Evolutionary conservation across 2,113 vertebrate species (phyloP), one percentile per base, ranked within the genome.

Genomic region (Oostethus manadensis): DNA sequence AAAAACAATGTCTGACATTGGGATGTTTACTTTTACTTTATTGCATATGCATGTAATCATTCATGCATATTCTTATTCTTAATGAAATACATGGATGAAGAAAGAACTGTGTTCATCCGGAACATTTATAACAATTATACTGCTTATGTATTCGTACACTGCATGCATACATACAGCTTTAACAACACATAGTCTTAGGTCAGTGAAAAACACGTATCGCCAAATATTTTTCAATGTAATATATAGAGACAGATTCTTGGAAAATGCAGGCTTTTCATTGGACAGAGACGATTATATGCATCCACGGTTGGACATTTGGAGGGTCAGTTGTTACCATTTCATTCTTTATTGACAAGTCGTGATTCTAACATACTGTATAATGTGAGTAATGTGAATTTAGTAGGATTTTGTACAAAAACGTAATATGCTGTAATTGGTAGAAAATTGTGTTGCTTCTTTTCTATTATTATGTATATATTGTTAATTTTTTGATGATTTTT

Each of bases 1-100:
- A 51, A 35, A 21, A 56, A 60, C 62, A 64, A 18, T 38, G 14
- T 44, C 5, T 66, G 50, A 49, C 43, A 57, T 54, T 48, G 43
- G 59, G 48, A 33, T 59, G 46, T 42, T 51, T 38, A 11, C 16
- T 26, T 40, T 49, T 43, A 23, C 5, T 54, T 3, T 54, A 16
- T 55, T 55, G 20, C 14, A 35, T 43, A 23, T 46, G 1, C 1
- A 44, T 44, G 3, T 45, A 13, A 51, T 44, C 51, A 40, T 40
- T 40, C n/a, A 8, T 42, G 38, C 11, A 55, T 21, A 8, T 35
- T n/a, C 18, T 22, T 29, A 6, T 20, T 51, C 5, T 16, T 33
- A 6, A 33, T 20, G 29, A 22, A 40, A 0, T 18, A 11, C 14
- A 43, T 55, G 20, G 29, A n/a, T 53, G 23, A 26, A 26, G 23